A percentile compares a stretch with the other conserved stretches of the same genome.
phyloP scores from a whole-genome alignment of 2,888 invertebrate genomes.

The Caenorhabditis becei region DNA sequence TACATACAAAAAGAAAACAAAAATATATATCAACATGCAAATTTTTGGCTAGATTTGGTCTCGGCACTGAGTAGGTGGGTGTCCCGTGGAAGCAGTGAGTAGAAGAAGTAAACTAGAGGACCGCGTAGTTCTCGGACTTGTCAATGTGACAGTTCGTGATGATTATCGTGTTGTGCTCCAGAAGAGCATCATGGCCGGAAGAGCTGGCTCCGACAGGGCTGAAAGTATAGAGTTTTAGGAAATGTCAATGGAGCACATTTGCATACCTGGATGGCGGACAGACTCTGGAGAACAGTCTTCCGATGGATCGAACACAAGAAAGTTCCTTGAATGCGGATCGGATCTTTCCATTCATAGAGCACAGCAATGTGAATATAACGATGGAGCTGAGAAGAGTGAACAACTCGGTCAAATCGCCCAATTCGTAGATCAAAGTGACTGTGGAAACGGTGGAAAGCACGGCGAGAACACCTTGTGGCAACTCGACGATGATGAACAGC shows the following conservation, averaged over 20 bases:
- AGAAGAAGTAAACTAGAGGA: slow-evolving; percentile 23
- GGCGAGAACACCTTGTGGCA: slow-evolving; percentile 77
- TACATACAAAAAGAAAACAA: slow-evolving; percentile 32
- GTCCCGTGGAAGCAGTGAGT: not conserved
- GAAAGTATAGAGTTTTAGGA: slow-evolving; percentile 13
- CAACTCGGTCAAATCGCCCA: slow-evolving; percentile 78
- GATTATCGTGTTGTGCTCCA: slow-evolving; percentile 61
- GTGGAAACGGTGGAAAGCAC: slow-evolving; percentile 68
- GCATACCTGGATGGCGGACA: slow-evolving; percentile 59
- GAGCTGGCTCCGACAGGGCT: slow-evolving; percentile 52
- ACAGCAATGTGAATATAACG: slow-evolving; percentile 77
- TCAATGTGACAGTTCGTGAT: slow-evolving; percentile 64
- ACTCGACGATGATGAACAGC: slow-evolving; percentile 77
- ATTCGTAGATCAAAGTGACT: slow-evolving; percentile 62
- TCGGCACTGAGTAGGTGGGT: slow-evolving; percentile 23
- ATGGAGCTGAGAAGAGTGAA: slow-evolving; percentile 77
- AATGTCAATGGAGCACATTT: not conserved
- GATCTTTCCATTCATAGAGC: slow-evolving; percentile 76
- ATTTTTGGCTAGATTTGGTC: slow-evolving; percentile 33
- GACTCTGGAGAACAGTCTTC: slow-evolving; percentile 26
- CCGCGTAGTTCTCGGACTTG: slow-evolving; percentile 61
- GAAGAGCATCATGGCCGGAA: slow-evolving; percentile 53
- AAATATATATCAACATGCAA: slow-evolving; percentile 30
- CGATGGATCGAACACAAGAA: slow-evolving; percentile 56
- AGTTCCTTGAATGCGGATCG: slow-evolving; percentile 65